phyloP scores from a whole-genome alignment of 2,888 invertebrate genomes.

The Sympetrum striolatum region DNA sequence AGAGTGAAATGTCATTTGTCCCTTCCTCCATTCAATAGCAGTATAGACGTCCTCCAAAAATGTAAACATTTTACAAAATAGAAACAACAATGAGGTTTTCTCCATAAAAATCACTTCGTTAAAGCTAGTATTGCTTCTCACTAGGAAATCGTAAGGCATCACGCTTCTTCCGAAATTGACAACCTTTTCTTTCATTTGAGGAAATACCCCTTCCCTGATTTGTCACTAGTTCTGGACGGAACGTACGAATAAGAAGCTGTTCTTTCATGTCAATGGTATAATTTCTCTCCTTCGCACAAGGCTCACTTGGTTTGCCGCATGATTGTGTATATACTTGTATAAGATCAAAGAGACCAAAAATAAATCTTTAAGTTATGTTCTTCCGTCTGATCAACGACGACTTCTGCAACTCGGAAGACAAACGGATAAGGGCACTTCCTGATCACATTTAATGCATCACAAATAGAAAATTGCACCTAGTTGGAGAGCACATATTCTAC shows the following conservation, averaged over 20 bases:
- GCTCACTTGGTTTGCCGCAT: no score
- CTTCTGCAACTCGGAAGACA: no score
- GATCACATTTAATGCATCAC: no score
- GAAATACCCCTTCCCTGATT: not conserved
- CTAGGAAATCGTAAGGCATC: not conserved
- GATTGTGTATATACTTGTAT: no score
- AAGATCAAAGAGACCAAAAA: no score
- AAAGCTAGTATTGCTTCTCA: not conserved
- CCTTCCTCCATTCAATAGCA: not conserved
- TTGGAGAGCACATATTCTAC: no score
- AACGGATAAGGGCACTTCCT: no score
- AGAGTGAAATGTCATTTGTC: not conserved
- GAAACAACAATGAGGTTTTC: not conserved
- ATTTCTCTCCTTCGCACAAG: no score
- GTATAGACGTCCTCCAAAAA: not conserved
- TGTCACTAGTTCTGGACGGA: slow-evolving; percentile 28
- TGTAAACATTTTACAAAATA: slow-evolving; percentile 19
- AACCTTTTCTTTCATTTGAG: not conserved
- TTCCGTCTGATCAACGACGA: no score
- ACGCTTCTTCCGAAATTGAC: not conserved
- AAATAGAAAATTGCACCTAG: no score
- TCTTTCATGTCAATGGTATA: no score
- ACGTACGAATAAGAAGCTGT: not conserved
- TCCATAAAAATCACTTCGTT: not conserved
- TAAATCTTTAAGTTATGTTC: no score